Conservation (phyloP, 2,888 invertebrate species). For the Cantharis lateralis region DNA sequence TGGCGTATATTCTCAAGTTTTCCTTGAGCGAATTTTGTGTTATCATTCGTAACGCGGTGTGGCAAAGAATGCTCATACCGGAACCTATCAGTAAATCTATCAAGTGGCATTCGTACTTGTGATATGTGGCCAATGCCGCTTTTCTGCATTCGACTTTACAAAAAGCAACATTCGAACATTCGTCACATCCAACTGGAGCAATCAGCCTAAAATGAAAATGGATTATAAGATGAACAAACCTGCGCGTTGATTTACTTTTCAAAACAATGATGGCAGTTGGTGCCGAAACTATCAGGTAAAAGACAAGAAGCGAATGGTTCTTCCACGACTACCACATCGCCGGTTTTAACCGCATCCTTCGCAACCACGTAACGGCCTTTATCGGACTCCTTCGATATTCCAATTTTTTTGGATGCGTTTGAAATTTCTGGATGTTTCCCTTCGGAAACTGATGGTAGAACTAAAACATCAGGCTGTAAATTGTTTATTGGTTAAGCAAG, state of each 20-base stretch:
- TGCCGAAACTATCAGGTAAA: conserved; percentile 73
- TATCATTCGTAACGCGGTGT: conserved; percentile 76
- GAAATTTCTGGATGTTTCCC: conserved; percentile 50
- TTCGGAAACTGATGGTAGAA: conserved; percentile 27
- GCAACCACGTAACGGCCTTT: conserved; percentile 76
- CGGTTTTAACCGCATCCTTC: conserved; percentile 64
- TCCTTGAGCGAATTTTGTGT: conserved; percentile 67
- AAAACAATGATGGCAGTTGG: conserved; percentile 82
- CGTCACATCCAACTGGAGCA: conserved; percentile 72
- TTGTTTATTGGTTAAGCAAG: neutral
- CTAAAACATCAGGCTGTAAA: conserved; percentile 6
- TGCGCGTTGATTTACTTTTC: conserved; percentile 59
- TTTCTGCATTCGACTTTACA: conserved; percentile 71
- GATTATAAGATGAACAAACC: neutral
- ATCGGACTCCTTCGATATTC: conserved; percentile 62
- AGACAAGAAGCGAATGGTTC: conserved; percentile 75
- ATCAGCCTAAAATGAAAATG: conserved; percentile 57
- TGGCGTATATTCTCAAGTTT: conserved; percentile 58
- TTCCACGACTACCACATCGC: conserved; percentile 75
- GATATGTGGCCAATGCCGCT: conserved; percentile 68
- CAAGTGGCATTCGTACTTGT: conserved; percentile 76
- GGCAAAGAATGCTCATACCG: conserved; percentile 79
- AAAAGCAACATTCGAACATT: conserved; percentile 78
- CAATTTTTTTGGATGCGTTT: conserved; percentile 64
- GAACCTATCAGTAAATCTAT: conserved; percentile 75